A percentile compares a stretch with the other conserved stretches of the same genome.
These are phyloP conservation scores for Datnioides undecimradiatus DNA, from an alignment of 2,113 vertebrate species.

Conservation along the genomic window DNA sequence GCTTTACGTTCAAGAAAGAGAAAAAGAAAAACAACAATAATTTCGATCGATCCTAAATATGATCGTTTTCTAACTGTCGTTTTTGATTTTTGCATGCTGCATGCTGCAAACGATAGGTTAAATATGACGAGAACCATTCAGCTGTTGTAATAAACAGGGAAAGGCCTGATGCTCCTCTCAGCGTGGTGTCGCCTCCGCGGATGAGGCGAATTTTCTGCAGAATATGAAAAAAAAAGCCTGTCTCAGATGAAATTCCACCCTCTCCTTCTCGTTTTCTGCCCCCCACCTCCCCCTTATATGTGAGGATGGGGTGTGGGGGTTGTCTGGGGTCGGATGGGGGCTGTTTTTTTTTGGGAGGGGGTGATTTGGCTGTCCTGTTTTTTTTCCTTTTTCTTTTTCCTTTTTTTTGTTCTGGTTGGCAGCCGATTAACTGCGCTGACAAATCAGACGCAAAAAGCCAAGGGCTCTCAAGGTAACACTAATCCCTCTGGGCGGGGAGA, in stretches of 20 bases:
- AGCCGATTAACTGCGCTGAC: slow-evolving; percentile 74
- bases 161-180: too few relatives aligned
- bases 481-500: slow-evolving; percentile 59
- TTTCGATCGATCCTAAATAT: too few relatives aligned
- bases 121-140: neutral
- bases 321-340: slow-evolving; percentile 17
- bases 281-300: neutral
- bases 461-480: slow-evolving; percentile 79
- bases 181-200: too few relatives aligned
- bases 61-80: too few relatives aligned
- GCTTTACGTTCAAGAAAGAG: too few relatives aligned
- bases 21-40: too few relatives aligned
- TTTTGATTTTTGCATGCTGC: too few relatives aligned
- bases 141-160: neutral
- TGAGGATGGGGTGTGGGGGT: neutral
- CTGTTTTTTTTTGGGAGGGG: too few relatives aligned
- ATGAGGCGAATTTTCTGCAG: slow-evolving; percentile 12
- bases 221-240: too few relatives aligned
- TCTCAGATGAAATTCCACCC: too few relatives aligned
- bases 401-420: slow-evolving; percentile 55
- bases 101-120: neutral
- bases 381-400: slow-evolving; percentile 20
- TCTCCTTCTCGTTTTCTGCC: neutral
- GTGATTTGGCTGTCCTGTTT: slow-evolving; percentile 62
- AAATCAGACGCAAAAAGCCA: slow-evolving; percentile 75